Evolutionary conservation across 2,797 vertebrate species (phyloP), one percentile per base, ranked within the genome.

Genomic region (Sarcoramphus papa): DNA sequence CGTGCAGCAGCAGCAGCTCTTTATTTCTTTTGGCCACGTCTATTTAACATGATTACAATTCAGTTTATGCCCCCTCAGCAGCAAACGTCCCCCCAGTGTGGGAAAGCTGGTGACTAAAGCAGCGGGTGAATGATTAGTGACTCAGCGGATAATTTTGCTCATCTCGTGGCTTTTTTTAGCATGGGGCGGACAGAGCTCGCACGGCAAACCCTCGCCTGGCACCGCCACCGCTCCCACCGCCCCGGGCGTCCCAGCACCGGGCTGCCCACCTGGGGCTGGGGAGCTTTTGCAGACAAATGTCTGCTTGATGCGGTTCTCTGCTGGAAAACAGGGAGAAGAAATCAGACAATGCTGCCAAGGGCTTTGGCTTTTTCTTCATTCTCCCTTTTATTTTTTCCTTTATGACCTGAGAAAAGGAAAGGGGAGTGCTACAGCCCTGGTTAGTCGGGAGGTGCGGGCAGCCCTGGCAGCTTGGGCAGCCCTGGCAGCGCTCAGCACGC

Each of bases 131-230:
- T 74, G 76, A 97, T 95, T 89, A 79, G 85, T 97, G 97, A 97
- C 97, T 97, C 97, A 97, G 96, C 19, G 70, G 94, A 92, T 93
- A 67, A 94, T 97, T 97, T 91, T 85, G 88, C 90, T 96, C 92
- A 91, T 94, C 88, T 93, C 18, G 15, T 10, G 65, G 90, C 93
- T 95, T 90, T 96, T 91, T 94, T 89, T 96, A 97, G 92, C 56
- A 10, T 15, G 14, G 57, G 88, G 63, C 9, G 63, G 96, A 88
- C 85, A 67, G 48, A 95, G 79, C 84, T 94, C 50, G 0, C 88
- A 16, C 47, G 4, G 78, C 82, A 93, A 93, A 95, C 54, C 69
- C 90, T 65, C 41, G 2, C 64, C 73, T 40, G 37, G 80, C 67
- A 48, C 74, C 12, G 1, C 72, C 89, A 68, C 69, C 16, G 7